Conservation (phyloP, 1,140 invertebrate genomes). For the Bicyclus anynana region DNA sequence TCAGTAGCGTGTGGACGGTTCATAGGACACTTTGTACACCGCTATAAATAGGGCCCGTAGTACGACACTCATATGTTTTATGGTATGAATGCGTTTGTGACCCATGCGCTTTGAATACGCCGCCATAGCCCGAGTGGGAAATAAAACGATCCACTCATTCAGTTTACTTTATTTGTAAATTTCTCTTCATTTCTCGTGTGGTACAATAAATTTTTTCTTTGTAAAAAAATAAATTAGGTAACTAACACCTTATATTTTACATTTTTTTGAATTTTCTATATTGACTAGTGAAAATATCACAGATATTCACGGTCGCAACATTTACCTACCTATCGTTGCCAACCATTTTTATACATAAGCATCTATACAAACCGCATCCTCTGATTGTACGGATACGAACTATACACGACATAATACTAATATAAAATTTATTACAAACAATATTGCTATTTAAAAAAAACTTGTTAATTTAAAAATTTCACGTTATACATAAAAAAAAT, state of each 20-base stretch:
- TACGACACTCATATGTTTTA: slow-evolving; percentile 32
- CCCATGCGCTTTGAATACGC: slow-evolving; percentile 10
- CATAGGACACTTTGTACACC: slow-evolving; percentile 33
- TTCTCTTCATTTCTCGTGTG: slow-evolving; percentile 47
- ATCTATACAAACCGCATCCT: slow-evolving; percentile 51
- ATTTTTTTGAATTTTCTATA: slow-evolving; percentile 54
- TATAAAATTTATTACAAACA: slow-evolving; percentile 58
- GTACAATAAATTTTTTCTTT: slow-evolving; percentile 63
- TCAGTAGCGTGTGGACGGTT: slow-evolving; percentile 38
- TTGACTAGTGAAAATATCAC: slow-evolving; percentile 49
- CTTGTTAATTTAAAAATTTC: slow-evolving; percentile 33
- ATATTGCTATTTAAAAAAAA: slow-evolving; percentile 18
- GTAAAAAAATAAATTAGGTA: slow-evolving; percentile 27
- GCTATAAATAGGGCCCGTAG: slow-evolving; percentile 37
- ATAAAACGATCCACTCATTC: slow-evolving; percentile 28
- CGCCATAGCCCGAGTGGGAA: slow-evolving; percentile 1
- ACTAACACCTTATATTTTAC: slow-evolving; percentile 48
- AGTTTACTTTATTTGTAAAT: slow-evolving; percentile 68
- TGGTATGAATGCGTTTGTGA: slow-evolving; percentile 22
- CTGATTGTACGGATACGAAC: slow-evolving; percentile 46
- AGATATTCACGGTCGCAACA: slow-evolving; percentile 37
- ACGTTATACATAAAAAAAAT: neutral
- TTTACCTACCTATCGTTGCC: slow-evolving; percentile 23
- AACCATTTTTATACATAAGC: slow-evolving; percentile 21
- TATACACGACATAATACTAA: slow-evolving; percentile 58